Conservation (phyloP, 64 coral and sea anemone genomes). For the Montipora foliosa region DNA sequence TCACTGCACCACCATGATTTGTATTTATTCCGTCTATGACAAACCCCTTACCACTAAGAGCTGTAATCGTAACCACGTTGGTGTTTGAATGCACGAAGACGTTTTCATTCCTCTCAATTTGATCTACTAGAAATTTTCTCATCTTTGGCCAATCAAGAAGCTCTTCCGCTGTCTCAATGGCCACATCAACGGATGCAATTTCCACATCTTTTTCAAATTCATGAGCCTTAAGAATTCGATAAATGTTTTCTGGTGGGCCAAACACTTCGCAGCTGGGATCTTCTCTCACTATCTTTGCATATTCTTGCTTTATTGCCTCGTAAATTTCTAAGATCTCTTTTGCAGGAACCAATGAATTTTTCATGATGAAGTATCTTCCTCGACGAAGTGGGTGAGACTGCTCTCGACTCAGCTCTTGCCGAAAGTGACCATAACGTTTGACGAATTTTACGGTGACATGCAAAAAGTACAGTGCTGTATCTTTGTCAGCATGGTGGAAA, state of each 20-base stretch:
- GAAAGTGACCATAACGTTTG: conserved; percentile 49
- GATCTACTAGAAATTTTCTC: conserved; percentile 24
- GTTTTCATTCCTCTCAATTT: background rate
- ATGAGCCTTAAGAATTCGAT: conserved; percentile 34
- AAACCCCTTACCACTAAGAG: background rate
- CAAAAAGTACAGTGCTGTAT: conserved; percentile 60
- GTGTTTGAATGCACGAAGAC: background rate
- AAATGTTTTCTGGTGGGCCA: conserved; percentile 79
- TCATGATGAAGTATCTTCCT: conserved; percentile 79
- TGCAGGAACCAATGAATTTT: conserved; percentile 36
- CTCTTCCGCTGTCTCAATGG: conserved; percentile 83
- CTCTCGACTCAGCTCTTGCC: conserved; percentile 22
- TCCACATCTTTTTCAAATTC: conserved; percentile 63
- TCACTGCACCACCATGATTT: background rate
- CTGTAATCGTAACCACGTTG: conserved; percentile 31
- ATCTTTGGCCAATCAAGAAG: conserved; percentile 64
- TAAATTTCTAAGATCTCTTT: conserved; percentile 49
- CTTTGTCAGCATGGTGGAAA: conserved; percentile 74
- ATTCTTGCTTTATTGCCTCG: conserved; percentile 66
- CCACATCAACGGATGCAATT: conserved; percentile 38
- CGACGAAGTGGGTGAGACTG: conserved; percentile 57
- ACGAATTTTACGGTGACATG: conserved; percentile 64
- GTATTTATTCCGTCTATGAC: background rate
- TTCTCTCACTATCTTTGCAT: conserved; percentile 60
- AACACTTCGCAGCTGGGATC: conserved; percentile 69